Evolutionary conservation across 2,797 vertebrate genomes (phyloP).

Genomic region (Lepus townsendii): DNA sequence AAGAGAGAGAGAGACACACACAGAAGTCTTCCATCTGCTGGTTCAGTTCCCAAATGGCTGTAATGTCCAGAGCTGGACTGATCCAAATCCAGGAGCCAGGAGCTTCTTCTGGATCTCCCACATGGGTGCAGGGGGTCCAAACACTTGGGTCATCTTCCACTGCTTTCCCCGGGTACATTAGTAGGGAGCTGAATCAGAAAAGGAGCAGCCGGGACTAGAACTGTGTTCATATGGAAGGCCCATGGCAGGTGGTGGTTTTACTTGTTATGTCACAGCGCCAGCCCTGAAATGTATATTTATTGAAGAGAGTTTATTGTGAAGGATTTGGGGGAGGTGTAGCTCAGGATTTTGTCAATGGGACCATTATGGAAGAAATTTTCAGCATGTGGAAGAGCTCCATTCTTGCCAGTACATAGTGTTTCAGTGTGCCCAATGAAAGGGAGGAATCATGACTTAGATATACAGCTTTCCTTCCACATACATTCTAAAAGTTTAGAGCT

Average conservation of each 20-base stretch:
- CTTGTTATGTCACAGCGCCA: too few species aligned
- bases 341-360: not conserved
- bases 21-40: not conserved
- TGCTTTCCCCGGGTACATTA: too few species aligned
- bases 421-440: not conserved
- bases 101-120: too few species aligned
- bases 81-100: too few species aligned
- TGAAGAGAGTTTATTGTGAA: constrained; percentile 19
- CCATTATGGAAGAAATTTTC: not conserved
- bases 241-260: too few species aligned
- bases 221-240: too few species aligned
- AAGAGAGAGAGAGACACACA: not conserved
- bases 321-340: not conserved
- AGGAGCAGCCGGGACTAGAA: too few species aligned
- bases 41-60: too few species aligned
- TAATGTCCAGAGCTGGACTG: too few species aligned
- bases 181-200: too few species aligned
- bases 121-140: too few species aligned
- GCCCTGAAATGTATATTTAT: constrained; percentile 1
- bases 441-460: not conserved
- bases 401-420: not conserved
- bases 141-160: too few species aligned
- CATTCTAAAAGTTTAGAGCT: not conserved
- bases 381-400: not conserved
- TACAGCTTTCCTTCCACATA: not conserved